A percentile compares a stretch with the other conserved stretches of the same genome.
Evolutionary conservation across 1,140 invertebrate genomes (phyloP).

Genomic region (Aphelenchoides fujianensis): DNA sequence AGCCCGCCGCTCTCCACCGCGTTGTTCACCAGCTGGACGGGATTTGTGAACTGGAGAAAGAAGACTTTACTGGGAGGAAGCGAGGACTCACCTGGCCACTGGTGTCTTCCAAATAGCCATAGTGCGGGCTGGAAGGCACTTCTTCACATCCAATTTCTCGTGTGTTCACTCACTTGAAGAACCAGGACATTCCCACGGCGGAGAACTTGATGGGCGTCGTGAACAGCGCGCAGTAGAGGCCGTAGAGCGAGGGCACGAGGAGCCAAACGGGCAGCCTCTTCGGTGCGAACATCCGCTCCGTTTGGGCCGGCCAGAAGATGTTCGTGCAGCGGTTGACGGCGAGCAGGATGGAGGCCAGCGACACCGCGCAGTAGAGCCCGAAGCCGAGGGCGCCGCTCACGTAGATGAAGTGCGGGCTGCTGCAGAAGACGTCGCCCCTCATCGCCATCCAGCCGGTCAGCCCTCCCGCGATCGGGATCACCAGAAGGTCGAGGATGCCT

Average conservation of each 20-base stretch:
- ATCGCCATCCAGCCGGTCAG: constrained; percentile 19
- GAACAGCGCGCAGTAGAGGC: constrained; percentile 41
- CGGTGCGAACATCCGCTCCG: constrained; percentile 22
- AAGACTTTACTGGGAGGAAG: too few species aligned
- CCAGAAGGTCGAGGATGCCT: constrained; percentile 20
- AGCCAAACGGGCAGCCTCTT: constrained; percentile 7
- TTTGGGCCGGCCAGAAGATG: constrained; percentile 12
- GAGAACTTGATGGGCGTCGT: constrained; percentile 45
- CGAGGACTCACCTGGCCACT: too few species aligned
- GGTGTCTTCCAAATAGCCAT: too few species aligned
- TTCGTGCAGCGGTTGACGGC: constrained; percentile 33
- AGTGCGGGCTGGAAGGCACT: too few species aligned
- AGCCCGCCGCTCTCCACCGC: too few species aligned
- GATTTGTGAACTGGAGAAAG: too few species aligned
- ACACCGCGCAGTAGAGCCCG: constrained; percentile 8
- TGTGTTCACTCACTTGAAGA: too few species aligned
- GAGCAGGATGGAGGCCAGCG: constrained; percentile 20
- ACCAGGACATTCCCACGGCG: constrained; percentile 37
- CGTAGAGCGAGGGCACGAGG: constrained; percentile 24
- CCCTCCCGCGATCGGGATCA: constrained; percentile 13
- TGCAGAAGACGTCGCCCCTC: constrained; percentile 8
- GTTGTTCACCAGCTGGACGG: too few species aligned
- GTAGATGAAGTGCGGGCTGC: constrained; percentile 16
- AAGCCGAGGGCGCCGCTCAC: constrained; percentile 19
- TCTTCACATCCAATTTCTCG: too few species aligned